A percentile compares a stretch with the other conserved stretches of the same genome.
These are phyloP conservation scores for Halcyon leucocephala DNA, from an alignment of 2,797 vertebrate genomes.

Conservation along the genomic window DNA sequence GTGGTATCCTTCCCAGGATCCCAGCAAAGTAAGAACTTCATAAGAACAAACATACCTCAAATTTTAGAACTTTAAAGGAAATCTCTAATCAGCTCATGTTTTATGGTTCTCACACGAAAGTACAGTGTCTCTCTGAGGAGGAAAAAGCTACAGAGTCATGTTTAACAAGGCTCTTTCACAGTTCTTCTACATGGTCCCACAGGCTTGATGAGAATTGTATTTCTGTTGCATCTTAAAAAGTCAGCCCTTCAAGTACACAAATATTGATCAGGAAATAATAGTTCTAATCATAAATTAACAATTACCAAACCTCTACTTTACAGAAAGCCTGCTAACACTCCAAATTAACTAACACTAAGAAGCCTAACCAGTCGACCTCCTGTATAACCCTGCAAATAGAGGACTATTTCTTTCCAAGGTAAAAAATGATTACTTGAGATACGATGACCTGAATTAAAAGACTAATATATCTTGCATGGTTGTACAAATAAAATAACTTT, in stretches of 20 bases:
- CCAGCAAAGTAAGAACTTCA: not conserved
- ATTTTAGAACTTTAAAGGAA: not conserved
- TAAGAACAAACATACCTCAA: not conserved
- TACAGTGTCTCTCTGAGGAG: not conserved
- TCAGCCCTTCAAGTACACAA: not conserved
- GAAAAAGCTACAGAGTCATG: not conserved
- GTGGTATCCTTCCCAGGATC: not conserved
- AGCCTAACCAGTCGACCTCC: not conserved
- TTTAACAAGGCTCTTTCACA: not conserved
- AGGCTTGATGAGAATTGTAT: not conserved
- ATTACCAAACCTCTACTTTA: not conserved
- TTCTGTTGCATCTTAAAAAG: not conserved
- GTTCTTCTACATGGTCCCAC: not conserved
- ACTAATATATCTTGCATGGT: not conserved
- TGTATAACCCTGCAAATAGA: not conserved
- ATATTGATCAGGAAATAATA: slow-evolving; percentile 29
- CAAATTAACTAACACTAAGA: not conserved
- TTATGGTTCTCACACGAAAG: not conserved
- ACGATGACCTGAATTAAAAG: not conserved
- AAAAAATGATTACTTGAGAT: not conserved
- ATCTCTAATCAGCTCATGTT: not conserved
- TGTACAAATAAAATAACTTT: not conserved
- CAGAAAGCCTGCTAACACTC: not conserved
- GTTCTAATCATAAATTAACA: not conserved
- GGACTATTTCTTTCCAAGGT: not conserved